Conservation (phyloP, 2,888 invertebrate species). For the Mesorhabditis sp. region DNA sequence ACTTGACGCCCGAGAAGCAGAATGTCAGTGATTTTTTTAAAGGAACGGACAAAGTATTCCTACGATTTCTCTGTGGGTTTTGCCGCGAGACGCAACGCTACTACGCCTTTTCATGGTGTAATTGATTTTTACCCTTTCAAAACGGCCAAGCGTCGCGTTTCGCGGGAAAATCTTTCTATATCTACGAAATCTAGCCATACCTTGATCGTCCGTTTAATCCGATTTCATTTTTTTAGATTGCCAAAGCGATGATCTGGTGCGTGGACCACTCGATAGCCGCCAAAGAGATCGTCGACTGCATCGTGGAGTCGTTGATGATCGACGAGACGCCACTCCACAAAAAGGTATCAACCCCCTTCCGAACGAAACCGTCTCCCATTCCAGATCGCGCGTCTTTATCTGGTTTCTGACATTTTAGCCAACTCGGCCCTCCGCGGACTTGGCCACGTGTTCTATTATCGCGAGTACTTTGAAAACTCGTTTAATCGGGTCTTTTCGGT, state of each 20-base stretch:
- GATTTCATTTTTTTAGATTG: slow-evolving; percentile 67
- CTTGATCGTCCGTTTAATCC: slow-evolving; percentile 9
- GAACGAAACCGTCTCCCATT: neutral
- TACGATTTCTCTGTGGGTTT: neutral
- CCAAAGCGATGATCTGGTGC: slow-evolving; percentile 96
- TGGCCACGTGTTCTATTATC: slow-evolving; percentile 86
- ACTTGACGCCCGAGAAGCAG: slow-evolving; percentile 72
- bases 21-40: slow-evolving; percentile 9
- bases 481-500: slow-evolving; percentile 27
- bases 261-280: slow-evolving; percentile 96
- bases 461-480: slow-evolving; percentile 61
- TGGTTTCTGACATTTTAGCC: slow-evolving; percentile 91
- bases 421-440: slow-evolving; percentile 88
- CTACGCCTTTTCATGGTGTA: neutral
- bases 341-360: slow-evolving; percentile 65
- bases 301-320: slow-evolving; percentile 70
- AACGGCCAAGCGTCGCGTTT: no score
- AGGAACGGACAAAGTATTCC: no score
- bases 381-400: slow-evolving; percentile 71
- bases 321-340: slow-evolving; percentile 75
- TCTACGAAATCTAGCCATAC: neutral
- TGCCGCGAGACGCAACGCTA: neutral
- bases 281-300: slow-evolving; percentile 87
- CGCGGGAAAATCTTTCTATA: neutral
- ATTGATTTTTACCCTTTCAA: no score